Conservation (phyloP, 2,888 invertebrate species). For the Sphinx pinastri region DNA sequence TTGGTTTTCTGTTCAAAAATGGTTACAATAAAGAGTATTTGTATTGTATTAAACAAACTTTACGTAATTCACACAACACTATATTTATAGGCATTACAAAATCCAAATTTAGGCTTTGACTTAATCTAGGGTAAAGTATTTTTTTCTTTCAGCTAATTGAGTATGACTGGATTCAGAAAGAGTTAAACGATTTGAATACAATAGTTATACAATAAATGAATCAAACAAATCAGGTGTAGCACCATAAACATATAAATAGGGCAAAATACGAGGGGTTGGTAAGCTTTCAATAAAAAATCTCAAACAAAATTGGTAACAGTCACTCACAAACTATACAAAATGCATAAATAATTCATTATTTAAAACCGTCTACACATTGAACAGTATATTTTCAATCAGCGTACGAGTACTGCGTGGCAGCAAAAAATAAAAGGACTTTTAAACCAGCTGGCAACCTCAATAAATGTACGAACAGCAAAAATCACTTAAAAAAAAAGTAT, state of each 20-base stretch:
- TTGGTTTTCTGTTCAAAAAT: too few relatives aligned
- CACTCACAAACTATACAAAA: not conserved
- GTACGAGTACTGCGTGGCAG: not conserved
- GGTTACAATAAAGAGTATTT: too few relatives aligned
- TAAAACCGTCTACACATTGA: not conserved
- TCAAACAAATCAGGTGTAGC: conserved; percentile 7
- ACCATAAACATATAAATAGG: conserved; percentile 3
- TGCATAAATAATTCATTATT: too few relatives aligned
- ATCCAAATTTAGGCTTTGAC: not conserved
- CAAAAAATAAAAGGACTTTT: not conserved
- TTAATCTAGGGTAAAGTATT: not conserved
- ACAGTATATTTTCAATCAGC: not conserved
- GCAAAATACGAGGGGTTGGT: not conserved
- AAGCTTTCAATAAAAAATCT: not conserved
- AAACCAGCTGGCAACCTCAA: not conserved
- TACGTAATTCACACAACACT: not conserved
- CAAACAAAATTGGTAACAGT: not conserved
- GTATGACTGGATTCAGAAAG: not conserved
- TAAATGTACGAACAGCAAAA: not conserved
- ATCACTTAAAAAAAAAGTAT: not conserved
- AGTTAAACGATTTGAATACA: not conserved
- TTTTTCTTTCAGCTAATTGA: not conserved
- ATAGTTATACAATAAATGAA: not conserved
- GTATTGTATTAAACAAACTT: not conserved
- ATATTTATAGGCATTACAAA: not conserved